A percentile compares a stretch with the other conserved stretches of the same genome.
Evolutionary conservation across 2,797 vertebrate species (phyloP).

Genomic region (Megalops cyprinoides): DNA sequence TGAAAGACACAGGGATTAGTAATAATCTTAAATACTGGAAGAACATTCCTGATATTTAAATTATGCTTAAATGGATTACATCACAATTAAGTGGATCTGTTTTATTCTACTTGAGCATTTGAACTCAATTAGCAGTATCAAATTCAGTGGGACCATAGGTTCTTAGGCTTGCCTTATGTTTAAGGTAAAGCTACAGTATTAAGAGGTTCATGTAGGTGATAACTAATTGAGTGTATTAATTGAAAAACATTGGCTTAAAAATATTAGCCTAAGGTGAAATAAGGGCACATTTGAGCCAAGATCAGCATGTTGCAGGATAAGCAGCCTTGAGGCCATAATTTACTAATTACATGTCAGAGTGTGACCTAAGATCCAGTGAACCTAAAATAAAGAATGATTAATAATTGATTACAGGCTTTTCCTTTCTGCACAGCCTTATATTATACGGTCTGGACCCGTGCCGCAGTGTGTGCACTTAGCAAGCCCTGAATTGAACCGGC

Average conservation of each 20-base stretch:
- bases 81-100: neutral
- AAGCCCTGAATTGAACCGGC: neutral
- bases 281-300: neutral
- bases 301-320: neutral
- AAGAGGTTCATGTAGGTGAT: neutral
- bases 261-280: neutral
- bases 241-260: neutral
- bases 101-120: neutral
- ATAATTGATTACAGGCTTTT: slow-evolving; percentile 16
- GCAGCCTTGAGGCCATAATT: neutral
- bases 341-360: slow-evolving; percentile 12
- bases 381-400: slow-evolving; percentile 14
- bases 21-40: too few species aligned
- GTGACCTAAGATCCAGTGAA: neutral
- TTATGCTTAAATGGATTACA: too few species aligned
- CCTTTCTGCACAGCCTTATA: neutral
- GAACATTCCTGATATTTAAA: too few species aligned
- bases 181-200: neutral
- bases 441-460: neutral
- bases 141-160: neutral
- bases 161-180: neutral
- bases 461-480: neutral
- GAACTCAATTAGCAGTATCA: slow-evolving; percentile 1
- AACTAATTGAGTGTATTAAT: slow-evolving; percentile 1
- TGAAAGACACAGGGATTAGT: too few species aligned